Base-by-base conservation (phyloP, 2,113 vertebrate species). In the Onychorhynchus coronatus region DNA sequence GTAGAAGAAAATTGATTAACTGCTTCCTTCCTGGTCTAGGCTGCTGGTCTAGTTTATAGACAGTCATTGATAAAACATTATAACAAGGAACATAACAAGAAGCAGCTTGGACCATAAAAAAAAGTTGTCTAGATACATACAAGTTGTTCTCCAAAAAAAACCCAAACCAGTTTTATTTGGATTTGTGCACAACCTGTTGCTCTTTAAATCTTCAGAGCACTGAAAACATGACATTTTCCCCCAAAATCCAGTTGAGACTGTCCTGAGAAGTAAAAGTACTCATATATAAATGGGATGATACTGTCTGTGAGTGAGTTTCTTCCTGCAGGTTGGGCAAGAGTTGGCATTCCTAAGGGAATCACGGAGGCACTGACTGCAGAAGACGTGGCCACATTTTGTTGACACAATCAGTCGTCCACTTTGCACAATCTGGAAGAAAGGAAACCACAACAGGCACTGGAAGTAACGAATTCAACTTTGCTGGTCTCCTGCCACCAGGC, bases 281-380 rank as follows among this genome's bases (percentile, higher is more conserved):
- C 98, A 99, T 97, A 99, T 98, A 96, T 99, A 99, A 76, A 99
- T 99, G 31, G 99, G 99, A 97, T 99, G 99, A 95, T 99, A 99
- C 6, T 99, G 99, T 94, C 98, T 99, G 91, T 98, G 97, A 68
- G 97, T 99, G 72, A 99, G 98, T 97, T 98, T 99, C 97, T 99
- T 99, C 97, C 99, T 98, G 97, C 99, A 99, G 20, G 98, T 99
- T 6, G 99, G 99, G 92, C 99, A 99, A 59, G 98, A 99, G 93
- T 98, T 99, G 47, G 98, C 98, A 77, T 98, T 98, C 95, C 95
- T 98, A 94, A 99, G 98, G 42, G 99, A 97, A 66, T 99, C 99
- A 9, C 98, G 98, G 91, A 99, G 98, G 98, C 99, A 99, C 96
- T 99, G 99, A 86, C 99, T 99, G 95, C 99, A 99, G 98, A 99